A percentile compares a stretch with the other conserved stretches of the same genome.
These are phyloP conservation scores for Falco concolor DNA, from an alignment of 2,797 vertebrate genomes.

Conservation along the genomic window DNA sequence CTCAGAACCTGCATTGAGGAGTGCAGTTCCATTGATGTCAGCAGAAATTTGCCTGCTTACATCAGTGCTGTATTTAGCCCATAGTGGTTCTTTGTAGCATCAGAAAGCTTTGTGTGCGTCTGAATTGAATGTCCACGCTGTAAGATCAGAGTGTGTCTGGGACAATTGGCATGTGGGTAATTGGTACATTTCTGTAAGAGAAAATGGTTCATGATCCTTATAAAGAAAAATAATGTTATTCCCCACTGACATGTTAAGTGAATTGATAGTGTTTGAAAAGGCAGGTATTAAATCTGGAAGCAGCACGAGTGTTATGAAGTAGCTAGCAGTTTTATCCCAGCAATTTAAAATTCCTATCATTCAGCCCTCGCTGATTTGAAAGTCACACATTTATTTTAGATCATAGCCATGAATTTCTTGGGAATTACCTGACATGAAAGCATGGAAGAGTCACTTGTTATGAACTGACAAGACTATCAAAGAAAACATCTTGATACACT, in stretches of 20 bases:
- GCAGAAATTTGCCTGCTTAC: constrained; percentile 46
- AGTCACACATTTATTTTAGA: constrained; percentile 32
- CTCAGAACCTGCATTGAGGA: not conserved
- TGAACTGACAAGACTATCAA: constrained; percentile 49
- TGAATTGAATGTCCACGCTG: constrained; percentile 36
- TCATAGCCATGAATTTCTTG: constrained; percentile 42
- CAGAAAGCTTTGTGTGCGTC: constrained; percentile 39
- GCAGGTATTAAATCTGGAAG: constrained; percentile 32
- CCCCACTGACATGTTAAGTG: constrained; percentile 35
- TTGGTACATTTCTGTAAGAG: constrained; percentile 9
- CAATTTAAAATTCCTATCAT: constrained; percentile 14
- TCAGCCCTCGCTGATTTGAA: not conserved
- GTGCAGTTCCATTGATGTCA: constrained; percentile 46
- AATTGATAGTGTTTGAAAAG: constrained; percentile 45
- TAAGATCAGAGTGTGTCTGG: constrained; percentile 7
- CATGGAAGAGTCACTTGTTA: constrained; percentile 44
- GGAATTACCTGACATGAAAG: constrained; percentile 66
- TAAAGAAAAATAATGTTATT: constrained; percentile 29
- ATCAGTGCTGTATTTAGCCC: constrained; percentile 50
- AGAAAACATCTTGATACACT: constrained; percentile 9
- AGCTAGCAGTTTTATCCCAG: constrained; percentile 43
- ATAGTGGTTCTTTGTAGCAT: constrained; percentile 38
- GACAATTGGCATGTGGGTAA: constrained; percentile 48
- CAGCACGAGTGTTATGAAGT: constrained; percentile 22
- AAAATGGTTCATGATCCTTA: constrained; percentile 25